Base-by-base conservation (phyloP, 2,797 vertebrate species). In the Rhyacichthys aspro region DNA sequence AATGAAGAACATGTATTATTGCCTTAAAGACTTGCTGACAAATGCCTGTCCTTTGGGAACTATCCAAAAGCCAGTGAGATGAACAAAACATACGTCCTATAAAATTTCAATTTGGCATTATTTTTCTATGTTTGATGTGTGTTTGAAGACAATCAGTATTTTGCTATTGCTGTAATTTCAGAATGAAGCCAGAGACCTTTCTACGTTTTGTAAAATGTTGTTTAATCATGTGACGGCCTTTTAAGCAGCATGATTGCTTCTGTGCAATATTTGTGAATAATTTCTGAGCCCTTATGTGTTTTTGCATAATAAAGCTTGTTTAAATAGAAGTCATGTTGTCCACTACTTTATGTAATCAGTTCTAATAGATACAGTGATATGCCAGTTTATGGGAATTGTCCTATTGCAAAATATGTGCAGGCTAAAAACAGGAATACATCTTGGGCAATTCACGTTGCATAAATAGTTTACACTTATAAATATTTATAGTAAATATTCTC, bases 271-370 rank as follows among this genome's bases (percentile, higher is more conserved):
- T 43, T 52, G 38, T 47, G n/a, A 44, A 58, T 37, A 4, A 59
- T 59, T 62, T 72, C 53, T 55, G 67, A 78, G 39, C 57, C 63
- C 38, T 15, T 61, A 33, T 70, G 47, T 60, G 33, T 72, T 59
- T 79, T 70, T n/a, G 70, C 57, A 62, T 12, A 78, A 77, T 87
- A 82, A 81, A 83, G 46, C 53, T 42, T 72, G 53, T 69, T 71
- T 76, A 48, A 62, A 17, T 15, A 16, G 33, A 56, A 34, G 3
- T 28, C 23, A 28, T 5, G 7, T 3, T 28, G 23, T 28, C 23
- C 7, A 28, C 1, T 28, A 4, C 23, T 28, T 28, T 28, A 6
- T 2, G 4, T 28, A 28, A 28, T 6, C 7, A 6, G 23, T 28
- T 28, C 23, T 28, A n/a, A n/a, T n/a, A 2, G 23, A 5, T 28